Percentiles rank a stretch among this genome's conserved stretches.
Evolutionary conservation across 2,797 vertebrate species (phyloP).

Genomic region (Tauraco hartlaubi): DNA sequence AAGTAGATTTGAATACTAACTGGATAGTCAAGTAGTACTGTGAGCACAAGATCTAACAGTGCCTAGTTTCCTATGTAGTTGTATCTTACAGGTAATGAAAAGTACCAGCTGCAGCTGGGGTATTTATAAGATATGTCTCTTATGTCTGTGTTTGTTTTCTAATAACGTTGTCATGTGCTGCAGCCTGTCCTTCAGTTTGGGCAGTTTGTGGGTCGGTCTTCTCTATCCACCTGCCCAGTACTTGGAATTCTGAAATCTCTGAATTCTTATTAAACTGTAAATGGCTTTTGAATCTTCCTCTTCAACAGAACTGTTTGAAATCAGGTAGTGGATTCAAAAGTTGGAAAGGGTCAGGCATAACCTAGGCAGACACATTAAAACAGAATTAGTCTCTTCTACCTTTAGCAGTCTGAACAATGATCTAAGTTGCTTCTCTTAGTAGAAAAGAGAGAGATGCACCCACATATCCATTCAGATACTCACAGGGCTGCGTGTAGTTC

Average conservation of each 20-base stretch:
- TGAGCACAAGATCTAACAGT: neutral
- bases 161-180: neutral
- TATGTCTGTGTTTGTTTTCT: neutral
- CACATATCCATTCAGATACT: neutral
- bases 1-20: neutral
- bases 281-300: neutral
- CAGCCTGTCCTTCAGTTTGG: neutral
- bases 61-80: neutral
- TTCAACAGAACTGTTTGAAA: neutral
- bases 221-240: neutral
- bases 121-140: neutral
- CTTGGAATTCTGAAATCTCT: neutral
- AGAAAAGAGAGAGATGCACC: neutral
- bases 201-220: neutral
- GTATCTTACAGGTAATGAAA: neutral
- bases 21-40: neutral
- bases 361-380: neutral
- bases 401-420: neutral
- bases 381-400: neutral
- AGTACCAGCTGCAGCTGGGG: neutral
- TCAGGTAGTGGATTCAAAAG: neutral
- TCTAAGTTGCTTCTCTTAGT: neutral
- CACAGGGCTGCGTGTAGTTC: fast-evolving
- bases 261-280: neutral
- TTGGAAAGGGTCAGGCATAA: neutral